Percentiles rank a stretch among this genome's conserved stretches.
These are phyloP conservation scores for Mohoua ochrocephala DNA, from an alignment of 2,113 vertebrate species.

Conservation along the genomic window DNA sequence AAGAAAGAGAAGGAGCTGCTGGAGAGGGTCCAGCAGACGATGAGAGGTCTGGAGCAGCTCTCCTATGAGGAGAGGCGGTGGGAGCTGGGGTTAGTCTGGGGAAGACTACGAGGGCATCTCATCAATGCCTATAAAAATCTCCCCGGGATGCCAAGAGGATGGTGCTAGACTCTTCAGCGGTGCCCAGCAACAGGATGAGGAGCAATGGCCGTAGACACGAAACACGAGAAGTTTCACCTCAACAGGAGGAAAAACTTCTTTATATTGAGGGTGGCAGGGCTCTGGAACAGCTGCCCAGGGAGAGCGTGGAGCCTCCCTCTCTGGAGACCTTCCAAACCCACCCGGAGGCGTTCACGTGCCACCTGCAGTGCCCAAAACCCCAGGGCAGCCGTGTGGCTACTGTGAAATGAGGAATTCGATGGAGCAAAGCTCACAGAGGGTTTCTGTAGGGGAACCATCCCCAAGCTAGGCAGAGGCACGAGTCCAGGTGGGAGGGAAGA, in stretches of 20 bases:
- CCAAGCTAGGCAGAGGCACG: fast-evolving
- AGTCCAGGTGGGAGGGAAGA: not conserved
- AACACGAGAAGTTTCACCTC: not conserved
- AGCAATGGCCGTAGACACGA: not conserved
- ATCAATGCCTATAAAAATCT: not conserved
- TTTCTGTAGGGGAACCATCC: not conserved
- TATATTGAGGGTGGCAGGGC: fast-evolving
- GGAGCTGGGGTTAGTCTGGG: not conserved
- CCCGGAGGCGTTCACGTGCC: not conserved
- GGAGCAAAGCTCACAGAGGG: not conserved
- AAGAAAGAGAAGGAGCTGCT: not conserved
- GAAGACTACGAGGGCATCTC: not conserved
- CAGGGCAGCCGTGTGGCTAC: fast-evolving
- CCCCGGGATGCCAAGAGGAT: not conserved
- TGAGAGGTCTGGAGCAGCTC: not conserved
- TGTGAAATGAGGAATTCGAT: too few species aligned
- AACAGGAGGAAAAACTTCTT: not conserved
- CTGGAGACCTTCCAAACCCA: not conserved
- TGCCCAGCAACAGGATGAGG: not conserved
- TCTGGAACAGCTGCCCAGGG: not conserved
- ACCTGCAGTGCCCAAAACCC: too few species aligned
- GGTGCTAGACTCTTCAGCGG: not conserved
- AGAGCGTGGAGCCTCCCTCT: too few species aligned
- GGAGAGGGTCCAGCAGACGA: not conserved
- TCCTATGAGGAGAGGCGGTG: not conserved